These are phyloP conservation scores for Coelopa frigida DNA, from an alignment of 1,140 invertebrate species.

Conservation along the genomic window DNA sequence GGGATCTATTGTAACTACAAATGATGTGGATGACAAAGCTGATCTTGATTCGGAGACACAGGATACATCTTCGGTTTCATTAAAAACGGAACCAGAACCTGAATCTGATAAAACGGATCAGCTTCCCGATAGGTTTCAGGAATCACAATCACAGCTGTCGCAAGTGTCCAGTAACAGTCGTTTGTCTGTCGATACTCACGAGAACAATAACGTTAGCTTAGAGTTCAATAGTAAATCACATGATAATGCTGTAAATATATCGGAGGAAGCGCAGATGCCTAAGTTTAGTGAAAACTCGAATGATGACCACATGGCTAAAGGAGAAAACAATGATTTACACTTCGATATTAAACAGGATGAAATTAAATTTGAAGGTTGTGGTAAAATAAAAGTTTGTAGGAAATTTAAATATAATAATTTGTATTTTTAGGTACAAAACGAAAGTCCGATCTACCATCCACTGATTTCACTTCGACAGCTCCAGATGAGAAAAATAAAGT, in stretches of 20 bases:
- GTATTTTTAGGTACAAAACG: constrained; percentile 33
- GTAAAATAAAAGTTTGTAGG: too few species aligned
- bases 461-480: too few species aligned
- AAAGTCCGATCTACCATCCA: constrained; percentile 7
- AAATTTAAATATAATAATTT: not conserved
- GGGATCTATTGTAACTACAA: too few species aligned
- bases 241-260: constrained; percentile 33
- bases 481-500: too few species aligned
- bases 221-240: too few species aligned
- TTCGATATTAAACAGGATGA: constrained; percentile 43
- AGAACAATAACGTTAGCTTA: too few species aligned
- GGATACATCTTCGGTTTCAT: too few species aligned
- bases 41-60: constrained; percentile 2
- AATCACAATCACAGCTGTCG: constrained; percentile 49
- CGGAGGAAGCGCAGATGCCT: constrained; percentile 41
- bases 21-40: too few species aligned
- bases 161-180: constrained; percentile 55
- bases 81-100: too few species aligned
- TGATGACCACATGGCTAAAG: constrained; percentile 14
- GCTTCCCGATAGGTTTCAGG: constrained; percentile 21
- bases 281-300: constrained; percentile 39
- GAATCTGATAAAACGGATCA: too few species aligned
- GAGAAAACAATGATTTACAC: constrained; percentile 22
- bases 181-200: constrained; percentile 49
- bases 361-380: constrained; percentile 41